Percentiles rank a stretch among this genome's conserved stretches.
phyloP scores from a whole-genome alignment of 1,140 invertebrate genomes.

The Brachionus rotundiformis region DNA sequence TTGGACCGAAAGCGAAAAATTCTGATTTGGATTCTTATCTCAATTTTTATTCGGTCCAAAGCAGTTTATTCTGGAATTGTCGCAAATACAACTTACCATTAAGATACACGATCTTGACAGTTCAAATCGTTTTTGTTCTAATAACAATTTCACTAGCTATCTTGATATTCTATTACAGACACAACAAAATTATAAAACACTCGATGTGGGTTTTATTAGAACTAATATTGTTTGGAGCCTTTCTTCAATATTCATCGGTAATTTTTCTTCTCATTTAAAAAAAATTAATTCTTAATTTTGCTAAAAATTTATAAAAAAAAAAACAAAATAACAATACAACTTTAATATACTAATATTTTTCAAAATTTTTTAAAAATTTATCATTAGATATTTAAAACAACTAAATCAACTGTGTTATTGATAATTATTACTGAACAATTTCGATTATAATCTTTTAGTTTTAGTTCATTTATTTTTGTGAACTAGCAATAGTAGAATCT shows the following conservation, averaged over 20 bases:
- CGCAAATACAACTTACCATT: slow-evolving; percentile 23
- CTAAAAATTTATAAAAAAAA: too few species aligned
- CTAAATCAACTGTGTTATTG: too few species aligned
- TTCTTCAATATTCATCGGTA: slow-evolving; percentile 48
- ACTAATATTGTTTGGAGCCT: slow-evolving; percentile 26
- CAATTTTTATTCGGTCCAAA: not conserved
- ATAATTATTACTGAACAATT: too few species aligned
- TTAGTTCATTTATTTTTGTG: too few species aligned
- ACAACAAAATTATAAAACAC: slow-evolving; percentile 49
- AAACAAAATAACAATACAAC: too few species aligned
- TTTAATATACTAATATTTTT: too few species aligned
- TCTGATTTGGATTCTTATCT: not conserved
- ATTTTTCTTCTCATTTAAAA: not conserved
- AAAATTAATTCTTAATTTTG: too few species aligned
- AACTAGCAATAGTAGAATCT: too few species aligned
- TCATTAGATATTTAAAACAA: too few species aligned
- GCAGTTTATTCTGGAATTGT: slow-evolving; percentile 31
- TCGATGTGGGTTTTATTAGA: slow-evolving; percentile 52
- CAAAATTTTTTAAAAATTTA: too few species aligned
- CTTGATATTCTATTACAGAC: not conserved
- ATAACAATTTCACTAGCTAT: slow-evolving; percentile 13
- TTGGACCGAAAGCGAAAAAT: not conserved
- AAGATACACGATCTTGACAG: slow-evolving; percentile 10
- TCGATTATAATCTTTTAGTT: too few species aligned
- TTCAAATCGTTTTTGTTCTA: slow-evolving; percentile 44